Conservation (phyloP, 2,797 vertebrate species). For the Linurgus olivaceus region DNA sequence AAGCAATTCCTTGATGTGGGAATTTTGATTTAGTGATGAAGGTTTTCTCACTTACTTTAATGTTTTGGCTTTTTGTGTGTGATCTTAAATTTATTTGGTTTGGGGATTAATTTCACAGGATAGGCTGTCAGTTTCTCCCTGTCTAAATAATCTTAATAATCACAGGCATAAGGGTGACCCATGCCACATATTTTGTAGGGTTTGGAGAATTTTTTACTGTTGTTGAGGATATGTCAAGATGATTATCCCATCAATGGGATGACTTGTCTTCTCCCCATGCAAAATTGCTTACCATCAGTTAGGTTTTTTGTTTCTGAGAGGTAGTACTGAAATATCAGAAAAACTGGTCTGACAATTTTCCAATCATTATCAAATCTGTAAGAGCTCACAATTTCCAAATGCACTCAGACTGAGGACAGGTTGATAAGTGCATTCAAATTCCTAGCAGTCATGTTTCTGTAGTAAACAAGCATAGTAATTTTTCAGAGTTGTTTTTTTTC, state of each 20-base stretch:
- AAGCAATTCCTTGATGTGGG: background rate
- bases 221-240: background rate
- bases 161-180: background rate
- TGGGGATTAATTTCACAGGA: background rate
- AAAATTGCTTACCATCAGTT: background rate
- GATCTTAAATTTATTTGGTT: background rate
- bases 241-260: background rate
- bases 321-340: background rate
- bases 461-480: background rate
- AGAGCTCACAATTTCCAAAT: background rate
- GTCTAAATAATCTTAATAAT: background rate
- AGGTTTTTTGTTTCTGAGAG: background rate
- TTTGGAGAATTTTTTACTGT: background rate
- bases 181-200: background rate
- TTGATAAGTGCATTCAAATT: background rate
- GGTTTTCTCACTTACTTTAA: background rate
- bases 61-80: accelerated
- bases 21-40: background rate
- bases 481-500: background rate
- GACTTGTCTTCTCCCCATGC: background rate
- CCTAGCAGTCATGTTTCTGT: background rate
- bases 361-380: background rate
- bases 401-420: background rate
- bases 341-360: background rate
- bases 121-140: background rate